Conservation (phyloP, 2,113 vertebrate species). For the Galemys pyrenaicus region DNA sequence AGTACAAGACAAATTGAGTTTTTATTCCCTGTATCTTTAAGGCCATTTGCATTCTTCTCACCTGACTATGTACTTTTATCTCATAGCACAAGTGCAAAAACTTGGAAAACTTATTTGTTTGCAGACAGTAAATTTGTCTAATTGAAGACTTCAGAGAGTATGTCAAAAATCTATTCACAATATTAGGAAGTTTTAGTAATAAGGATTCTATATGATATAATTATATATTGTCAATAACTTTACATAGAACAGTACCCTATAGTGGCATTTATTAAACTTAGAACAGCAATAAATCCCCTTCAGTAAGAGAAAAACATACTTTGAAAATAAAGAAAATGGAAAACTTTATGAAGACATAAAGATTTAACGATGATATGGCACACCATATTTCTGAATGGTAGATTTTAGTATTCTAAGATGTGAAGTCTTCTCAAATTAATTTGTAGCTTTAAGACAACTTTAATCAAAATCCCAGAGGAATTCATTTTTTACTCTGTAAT, state of each 20-base stretch:
- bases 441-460: constrained; percentile 43
- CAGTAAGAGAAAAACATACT: background rate
- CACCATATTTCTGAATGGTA: constrained; percentile 12
- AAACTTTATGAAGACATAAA: background rate
- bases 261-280: background rate
- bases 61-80: background rate
- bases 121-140: background rate
- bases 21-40: background rate
- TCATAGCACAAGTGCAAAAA: background rate
- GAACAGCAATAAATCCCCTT: background rate
- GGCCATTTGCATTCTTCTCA: background rate
- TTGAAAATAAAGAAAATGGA: constrained; percentile 40
- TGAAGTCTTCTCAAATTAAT: constrained; percentile 33
- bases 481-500: background rate
- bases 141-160: background rate
- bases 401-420: constrained; percentile 38
- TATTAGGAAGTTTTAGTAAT: background rate
- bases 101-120: background rate
- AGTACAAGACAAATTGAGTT: background rate
- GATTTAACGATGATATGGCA: background rate
- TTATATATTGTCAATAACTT: background rate
- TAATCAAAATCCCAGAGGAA: constrained; percentile 30
- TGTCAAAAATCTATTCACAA: background rate
- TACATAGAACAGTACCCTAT: background rate
- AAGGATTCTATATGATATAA: background rate